phyloP scores from a whole-genome alignment of 2,888 invertebrate species.

The Lasioglossum oenotherae region DNA sequence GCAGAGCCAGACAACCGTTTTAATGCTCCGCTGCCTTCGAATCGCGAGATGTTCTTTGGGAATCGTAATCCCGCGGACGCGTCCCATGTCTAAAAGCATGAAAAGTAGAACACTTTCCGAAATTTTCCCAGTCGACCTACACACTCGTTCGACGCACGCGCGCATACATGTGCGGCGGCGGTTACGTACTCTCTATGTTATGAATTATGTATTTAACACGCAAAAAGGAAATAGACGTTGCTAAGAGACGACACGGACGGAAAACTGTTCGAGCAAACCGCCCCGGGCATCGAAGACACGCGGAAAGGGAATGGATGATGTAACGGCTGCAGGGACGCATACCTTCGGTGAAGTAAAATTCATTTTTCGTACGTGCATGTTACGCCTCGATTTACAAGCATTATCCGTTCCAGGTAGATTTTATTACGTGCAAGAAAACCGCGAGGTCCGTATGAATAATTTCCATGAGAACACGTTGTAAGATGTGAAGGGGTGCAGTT shows the following conservation, averaged over 20 bases:
- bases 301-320: constrained; percentile 33
- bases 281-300: constrained; percentile 20
- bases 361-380: not conserved
- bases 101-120: constrained; percentile 7
- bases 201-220: constrained; percentile 37
- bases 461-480: no score
- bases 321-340: constrained; percentile 9
- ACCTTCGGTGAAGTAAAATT: not conserved
- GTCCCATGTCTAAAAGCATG: not conserved
- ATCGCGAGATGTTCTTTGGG: not conserved
- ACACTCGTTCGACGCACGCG: not conserved
- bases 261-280: constrained; percentile 42
- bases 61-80: not conserved
- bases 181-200: not conserved
- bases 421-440: not conserved
- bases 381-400: not conserved
- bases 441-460: not conserved
- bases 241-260: constrained; percentile 49
- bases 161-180: not conserved
- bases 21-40: not conserved
- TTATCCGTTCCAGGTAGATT: not conserved
- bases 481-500: no score
- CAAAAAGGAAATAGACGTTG: constrained; percentile 32
- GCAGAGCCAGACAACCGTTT: not conserved
- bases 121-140: not conserved